phyloP scores from a whole-genome alignment of 2,797 vertebrate species.

The Ctenochaetus hawaiiensis region DNA sequence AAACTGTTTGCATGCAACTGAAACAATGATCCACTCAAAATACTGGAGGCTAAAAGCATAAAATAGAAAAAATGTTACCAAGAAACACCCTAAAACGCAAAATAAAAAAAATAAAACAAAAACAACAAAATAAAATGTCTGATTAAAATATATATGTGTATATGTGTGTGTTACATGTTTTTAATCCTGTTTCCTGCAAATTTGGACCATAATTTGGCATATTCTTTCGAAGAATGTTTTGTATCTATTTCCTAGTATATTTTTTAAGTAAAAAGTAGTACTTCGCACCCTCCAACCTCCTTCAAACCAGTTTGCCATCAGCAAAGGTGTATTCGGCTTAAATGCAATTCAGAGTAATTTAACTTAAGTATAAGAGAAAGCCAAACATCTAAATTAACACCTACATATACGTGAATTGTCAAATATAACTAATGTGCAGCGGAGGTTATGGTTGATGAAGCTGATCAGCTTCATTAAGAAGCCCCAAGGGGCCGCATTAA shows the following conservation, averaged over 20 bases:
- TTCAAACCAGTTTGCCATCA: not conserved
- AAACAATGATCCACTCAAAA: slow-evolving; percentile 7
- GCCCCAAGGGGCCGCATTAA: slow-evolving; percentile 10
- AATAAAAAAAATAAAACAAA: not conserved
- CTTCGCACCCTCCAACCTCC: not conserved
- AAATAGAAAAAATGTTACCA: not conserved
- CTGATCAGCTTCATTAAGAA: not conserved
- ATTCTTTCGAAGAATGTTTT: not conserved
- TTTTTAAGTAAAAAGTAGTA: too few species aligned
- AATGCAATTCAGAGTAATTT: not conserved
- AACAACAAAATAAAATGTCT: not conserved
- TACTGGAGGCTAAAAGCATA: not conserved
- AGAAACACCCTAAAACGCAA: not conserved
- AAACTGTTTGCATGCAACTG: not conserved
- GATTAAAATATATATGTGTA: not conserved
- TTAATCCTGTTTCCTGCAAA: not conserved
- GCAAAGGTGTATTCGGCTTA: not conserved
- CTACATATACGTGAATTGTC: not conserved
- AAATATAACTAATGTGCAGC: not conserved
- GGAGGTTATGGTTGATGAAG: not conserved
- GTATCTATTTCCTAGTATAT: not conserved
- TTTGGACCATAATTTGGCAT: not conserved
- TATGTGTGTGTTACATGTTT: not conserved
- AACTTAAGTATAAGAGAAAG: not conserved
- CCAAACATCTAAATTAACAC: not conserved